Conservation (phyloP, 1,140 invertebrate species). For the Neotoxoptera formosana region DNA sequence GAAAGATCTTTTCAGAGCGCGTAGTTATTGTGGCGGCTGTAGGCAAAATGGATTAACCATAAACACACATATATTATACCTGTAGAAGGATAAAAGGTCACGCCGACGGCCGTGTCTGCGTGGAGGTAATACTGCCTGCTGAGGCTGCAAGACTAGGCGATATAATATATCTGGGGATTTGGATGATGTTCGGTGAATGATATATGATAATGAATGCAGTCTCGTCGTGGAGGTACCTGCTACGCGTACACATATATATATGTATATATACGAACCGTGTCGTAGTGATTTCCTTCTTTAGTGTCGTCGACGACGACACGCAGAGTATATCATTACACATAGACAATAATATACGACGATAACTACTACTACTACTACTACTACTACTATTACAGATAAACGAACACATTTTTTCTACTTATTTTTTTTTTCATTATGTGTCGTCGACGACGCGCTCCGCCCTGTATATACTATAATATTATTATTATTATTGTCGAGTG, state of each 20-base stretch:
- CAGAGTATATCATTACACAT: not conserved
- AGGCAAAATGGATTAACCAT: not conserved
- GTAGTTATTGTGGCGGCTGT: not conserved
- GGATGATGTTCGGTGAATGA: constrained; percentile 13
- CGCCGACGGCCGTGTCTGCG: not conserved
- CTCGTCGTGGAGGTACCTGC: not conserved
- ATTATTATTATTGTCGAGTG: too few relatives aligned
- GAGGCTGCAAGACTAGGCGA: not conserved
- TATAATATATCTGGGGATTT: constrained; percentile 3
- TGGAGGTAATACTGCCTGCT: not conserved
- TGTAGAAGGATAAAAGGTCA: not conserved
- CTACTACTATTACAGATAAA: not conserved
- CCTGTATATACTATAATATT: not conserved
- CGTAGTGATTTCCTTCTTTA: constrained; percentile 11
- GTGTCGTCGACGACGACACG: not conserved
- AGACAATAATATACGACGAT: constrained; percentile 12
- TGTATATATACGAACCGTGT: not conserved
- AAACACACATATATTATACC: not conserved
- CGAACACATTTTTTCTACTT: not conserved
- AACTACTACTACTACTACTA: not conserved
- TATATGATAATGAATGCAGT: constrained; percentile 17
- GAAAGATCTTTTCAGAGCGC: not conserved
- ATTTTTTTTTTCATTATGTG: not conserved
- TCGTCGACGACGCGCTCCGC: not conserved
- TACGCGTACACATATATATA: not conserved